Conservation (phyloP, 2,888 invertebrate genomes). For the Pseudolycoriella hygida region DNA sequence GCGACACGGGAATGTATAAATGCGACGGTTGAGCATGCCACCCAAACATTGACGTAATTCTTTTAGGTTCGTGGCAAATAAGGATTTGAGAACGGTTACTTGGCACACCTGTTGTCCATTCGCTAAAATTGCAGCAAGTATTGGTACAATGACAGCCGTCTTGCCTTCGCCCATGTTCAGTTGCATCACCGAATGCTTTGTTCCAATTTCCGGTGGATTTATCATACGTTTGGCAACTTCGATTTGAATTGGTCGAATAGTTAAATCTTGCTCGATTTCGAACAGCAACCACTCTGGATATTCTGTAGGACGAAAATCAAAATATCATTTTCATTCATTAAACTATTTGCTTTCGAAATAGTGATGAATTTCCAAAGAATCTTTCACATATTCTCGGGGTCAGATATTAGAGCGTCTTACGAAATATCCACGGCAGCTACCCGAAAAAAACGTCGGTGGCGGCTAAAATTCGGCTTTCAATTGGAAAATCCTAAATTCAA, state of each 20-base stretch:
- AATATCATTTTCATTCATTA: background rate
- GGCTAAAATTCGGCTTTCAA: no score
- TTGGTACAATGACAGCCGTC: slow-evolving; percentile 2
- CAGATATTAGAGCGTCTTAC: no score
- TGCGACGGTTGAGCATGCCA: slow-evolving; percentile 2
- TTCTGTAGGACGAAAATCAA: background rate
- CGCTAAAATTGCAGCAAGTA: background rate
- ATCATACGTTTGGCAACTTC: slow-evolving; percentile 1
- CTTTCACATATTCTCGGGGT: no score
- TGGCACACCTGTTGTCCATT: slow-evolving; percentile 1
- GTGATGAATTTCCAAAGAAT: no score
- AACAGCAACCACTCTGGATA: slow-evolving; percentile 5
- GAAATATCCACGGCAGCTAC: no score
- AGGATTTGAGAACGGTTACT: slow-evolving; percentile 2
- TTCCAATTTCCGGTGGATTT: background rate
- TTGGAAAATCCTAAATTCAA: no score
- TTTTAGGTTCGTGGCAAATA: slow-evolving; percentile 1
- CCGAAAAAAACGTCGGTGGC: no score
- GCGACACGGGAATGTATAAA: slow-evolving; percentile 2
- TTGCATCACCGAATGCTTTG: slow-evolving; percentile 4
- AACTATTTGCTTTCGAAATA: no score
- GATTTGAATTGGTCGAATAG: background rate
- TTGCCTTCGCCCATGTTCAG: slow-evolving; percentile 6
- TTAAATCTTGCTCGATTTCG: slow-evolving; percentile 3
- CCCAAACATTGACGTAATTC: slow-evolving; percentile 1